phyloP scores from a whole-genome alignment of 2,113 vertebrate species.

The Tympanuchus pallidicinctus region DNA sequence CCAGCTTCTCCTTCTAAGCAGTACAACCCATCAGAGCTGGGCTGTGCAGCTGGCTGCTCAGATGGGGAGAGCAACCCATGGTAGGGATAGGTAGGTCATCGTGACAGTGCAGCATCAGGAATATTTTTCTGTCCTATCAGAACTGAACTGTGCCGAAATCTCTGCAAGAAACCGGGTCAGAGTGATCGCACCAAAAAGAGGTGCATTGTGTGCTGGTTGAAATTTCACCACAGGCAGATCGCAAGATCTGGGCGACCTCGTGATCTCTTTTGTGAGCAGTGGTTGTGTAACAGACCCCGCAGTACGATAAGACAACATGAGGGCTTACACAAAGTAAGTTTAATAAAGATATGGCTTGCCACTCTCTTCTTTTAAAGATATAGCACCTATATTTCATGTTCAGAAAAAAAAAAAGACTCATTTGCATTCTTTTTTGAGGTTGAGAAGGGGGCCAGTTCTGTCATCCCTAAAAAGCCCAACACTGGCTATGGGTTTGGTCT shows the following conservation, averaged over 20 bases:
- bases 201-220: slow-evolving; percentile 10
- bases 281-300: slow-evolving; percentile 28
- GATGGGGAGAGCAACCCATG: not conserved
- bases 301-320: slow-evolving; percentile 23
- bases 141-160: not conserved
- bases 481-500: not conserved
- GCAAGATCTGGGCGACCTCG: slow-evolving; percentile 27
- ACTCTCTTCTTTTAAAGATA: slow-evolving; percentile 8
- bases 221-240: slow-evolving; percentile 24
- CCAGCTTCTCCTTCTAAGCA: not conserved
- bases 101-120: not conserved
- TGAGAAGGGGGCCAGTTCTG: not conserved
- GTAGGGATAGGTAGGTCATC: not conserved
- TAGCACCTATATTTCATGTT: not conserved
- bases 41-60: not conserved
- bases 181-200: not conserved
- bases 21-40: not conserved
- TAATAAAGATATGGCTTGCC: not conserved
- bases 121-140: not conserved
- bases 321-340: slow-evolving; percentile 9
- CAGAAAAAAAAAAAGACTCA: not conserved
- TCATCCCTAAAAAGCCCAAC: not conserved
- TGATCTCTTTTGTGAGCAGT: slow-evolving; percentile 44
- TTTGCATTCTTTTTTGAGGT: not conserved
- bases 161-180: not conserved